Evolutionary conservation across 2,797 vertebrate genomes (phyloP).

Genomic region (Sebastes taczanowskii): DNA sequence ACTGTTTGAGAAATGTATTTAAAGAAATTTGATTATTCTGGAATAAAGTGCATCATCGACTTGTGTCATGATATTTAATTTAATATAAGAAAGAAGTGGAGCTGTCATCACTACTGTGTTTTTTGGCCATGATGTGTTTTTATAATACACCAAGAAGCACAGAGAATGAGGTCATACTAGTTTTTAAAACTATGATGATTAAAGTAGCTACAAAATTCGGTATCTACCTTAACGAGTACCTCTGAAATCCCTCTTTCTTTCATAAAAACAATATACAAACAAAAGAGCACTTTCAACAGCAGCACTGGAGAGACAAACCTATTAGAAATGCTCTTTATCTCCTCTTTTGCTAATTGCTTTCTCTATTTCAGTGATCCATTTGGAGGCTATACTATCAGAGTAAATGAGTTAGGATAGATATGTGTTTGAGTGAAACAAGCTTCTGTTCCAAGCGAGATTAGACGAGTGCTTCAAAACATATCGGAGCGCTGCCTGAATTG

Average conservation of each 20-base stretch:
- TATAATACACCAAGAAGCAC: neutral
- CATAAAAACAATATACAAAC: neutral
- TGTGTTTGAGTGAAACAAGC: neutral
- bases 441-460: neutral
- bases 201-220: neutral
- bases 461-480: neutral
- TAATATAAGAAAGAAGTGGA: neutral
- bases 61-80: neutral
- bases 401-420: neutral
- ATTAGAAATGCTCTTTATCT: neutral
- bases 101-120: neutral
- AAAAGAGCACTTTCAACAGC: neutral
- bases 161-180: slow-evolving; percentile 1
- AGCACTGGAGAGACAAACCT: neutral
- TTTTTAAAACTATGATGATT: neutral
- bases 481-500: neutral
- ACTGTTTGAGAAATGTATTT: neutral
- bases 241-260: neutral
- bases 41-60: neutral
- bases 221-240: neutral
- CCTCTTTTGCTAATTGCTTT: slow-evolving; percentile 17
- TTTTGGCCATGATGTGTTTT: neutral
- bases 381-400: neutral
- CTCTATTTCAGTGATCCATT: neutral
- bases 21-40: neutral